Evolutionary conservation across 2,113 vertebrate species (phyloP).

Genomic region (Oxygymnocypris stewartii): DNA sequence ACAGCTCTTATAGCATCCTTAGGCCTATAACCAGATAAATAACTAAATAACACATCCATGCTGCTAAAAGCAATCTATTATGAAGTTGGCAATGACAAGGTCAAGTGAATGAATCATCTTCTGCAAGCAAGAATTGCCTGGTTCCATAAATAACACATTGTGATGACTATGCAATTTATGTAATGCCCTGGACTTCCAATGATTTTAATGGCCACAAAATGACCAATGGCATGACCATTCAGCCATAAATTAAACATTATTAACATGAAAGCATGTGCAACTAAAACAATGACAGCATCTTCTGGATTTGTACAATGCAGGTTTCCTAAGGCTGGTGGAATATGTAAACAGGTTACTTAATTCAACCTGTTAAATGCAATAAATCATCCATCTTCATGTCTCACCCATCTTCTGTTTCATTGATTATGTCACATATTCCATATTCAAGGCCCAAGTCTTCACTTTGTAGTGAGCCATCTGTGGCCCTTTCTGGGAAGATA

Average conservation of each 20-base stretch:
- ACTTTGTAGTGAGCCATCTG: constrained; percentile 93
- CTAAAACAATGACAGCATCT: background rate
- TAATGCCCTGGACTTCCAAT: background rate
- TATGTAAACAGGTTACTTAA: background rate
- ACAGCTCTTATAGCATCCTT: constrained; percentile 96
- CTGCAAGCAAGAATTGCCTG: background rate
- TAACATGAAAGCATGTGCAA: background rate
- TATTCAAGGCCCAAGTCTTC: constrained; percentile 99
- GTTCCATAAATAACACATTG: background rate
- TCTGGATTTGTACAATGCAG: background rate
- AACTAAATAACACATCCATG: background rate
- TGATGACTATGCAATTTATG: background rate
- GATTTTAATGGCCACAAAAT: background rate
- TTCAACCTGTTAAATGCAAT: background rate
- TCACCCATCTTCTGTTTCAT: constrained; percentile 98
- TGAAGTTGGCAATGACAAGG: background rate
- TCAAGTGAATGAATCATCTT: background rate
- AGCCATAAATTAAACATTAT: background rate
- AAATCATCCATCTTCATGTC: constrained; percentile 47
- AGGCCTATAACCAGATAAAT: constrained; percentile 76
- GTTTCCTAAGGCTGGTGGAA: background rate
- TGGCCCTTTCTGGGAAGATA: constrained; percentile 86
- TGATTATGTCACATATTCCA: constrained; percentile 99
- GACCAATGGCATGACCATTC: background rate
- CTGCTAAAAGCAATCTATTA: background rate